A percentile compares a stretch with the other conserved stretches of the same genome.
phyloP scores from a whole-genome alignment of 2,888 invertebrate species.

The Stictocephala bisonia region DNA sequence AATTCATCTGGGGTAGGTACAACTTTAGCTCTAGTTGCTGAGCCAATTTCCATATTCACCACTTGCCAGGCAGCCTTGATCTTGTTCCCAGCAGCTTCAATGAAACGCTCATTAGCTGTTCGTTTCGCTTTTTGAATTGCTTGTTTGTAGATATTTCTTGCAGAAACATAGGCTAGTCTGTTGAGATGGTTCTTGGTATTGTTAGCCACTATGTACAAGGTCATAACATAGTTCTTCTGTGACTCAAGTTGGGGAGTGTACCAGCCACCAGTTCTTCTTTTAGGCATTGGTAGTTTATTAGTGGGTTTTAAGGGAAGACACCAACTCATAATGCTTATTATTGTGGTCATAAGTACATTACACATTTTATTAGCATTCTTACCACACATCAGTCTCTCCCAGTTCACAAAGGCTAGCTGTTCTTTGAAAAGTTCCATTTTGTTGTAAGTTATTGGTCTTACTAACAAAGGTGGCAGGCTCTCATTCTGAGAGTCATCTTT shows the following conservation, averaged over 20 bases:
- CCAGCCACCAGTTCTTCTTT: not conserved
- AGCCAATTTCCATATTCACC: not conserved
- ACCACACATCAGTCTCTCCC: not conserved
- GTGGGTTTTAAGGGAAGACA: not conserved
- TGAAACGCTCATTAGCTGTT: not conserved
- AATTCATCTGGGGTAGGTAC: not conserved
- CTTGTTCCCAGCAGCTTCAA: not conserved
- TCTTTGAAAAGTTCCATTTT: slow-evolving; percentile 4
- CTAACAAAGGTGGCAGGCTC: not conserved
- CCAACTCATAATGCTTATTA: not conserved
- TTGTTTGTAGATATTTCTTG: slow-evolving; percentile 1
- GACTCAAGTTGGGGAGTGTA: not conserved
- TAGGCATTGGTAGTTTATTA: not conserved
- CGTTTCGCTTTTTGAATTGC: not conserved
- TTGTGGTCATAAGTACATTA: not conserved
- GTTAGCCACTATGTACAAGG: not conserved
- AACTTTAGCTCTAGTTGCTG: not conserved
- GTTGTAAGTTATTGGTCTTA: not conserved
- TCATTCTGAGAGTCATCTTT: no score
- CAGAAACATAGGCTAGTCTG: not conserved
- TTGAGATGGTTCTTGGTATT: not conserved
- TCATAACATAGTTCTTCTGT: not conserved
- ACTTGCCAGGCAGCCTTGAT: slow-evolving; percentile 7
- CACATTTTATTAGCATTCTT: not conserved
- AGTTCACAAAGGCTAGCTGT: not conserved